A percentile compares a stretch with the other conserved stretches of the same genome.
Conservation (phyloP, 2,797 vertebrate species). For the Falco columbarius region DNA sequence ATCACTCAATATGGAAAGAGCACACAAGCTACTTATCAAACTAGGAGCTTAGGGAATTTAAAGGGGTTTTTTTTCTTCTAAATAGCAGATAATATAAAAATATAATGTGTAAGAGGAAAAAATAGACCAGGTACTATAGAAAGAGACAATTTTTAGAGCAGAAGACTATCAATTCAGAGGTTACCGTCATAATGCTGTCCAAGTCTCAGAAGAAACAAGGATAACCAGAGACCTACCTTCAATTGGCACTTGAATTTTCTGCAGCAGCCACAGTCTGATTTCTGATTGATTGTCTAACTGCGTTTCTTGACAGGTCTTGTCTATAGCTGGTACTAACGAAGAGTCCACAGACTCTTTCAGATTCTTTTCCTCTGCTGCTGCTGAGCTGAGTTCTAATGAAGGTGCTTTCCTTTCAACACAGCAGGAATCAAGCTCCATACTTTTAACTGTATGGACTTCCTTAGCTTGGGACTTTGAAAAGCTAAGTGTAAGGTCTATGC, state of each 20-base stretch:
- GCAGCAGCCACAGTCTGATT: conserved; percentile 91
- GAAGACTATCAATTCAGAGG: not conserved
- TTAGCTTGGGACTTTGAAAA: conserved; percentile 62
- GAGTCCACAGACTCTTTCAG: conserved; percentile 71
- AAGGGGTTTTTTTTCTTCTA: not conserved
- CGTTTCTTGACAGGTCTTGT: conserved; percentile 69
- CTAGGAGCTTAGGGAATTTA: not conserved
- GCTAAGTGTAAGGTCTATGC: conserved; percentile 78
- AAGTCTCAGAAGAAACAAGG: conserved; percentile 39
- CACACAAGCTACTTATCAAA: not conserved
- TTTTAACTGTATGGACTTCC: conserved; percentile 53
- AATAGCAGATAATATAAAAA: not conserved
- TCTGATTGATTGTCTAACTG: conserved; percentile 87
- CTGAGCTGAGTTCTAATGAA: conserved; percentile 52
- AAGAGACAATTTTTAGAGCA: not conserved
- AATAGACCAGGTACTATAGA: not conserved
- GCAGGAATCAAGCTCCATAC: conserved; percentile 58
- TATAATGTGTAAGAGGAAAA: not conserved
- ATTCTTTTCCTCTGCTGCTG: conserved; percentile 59
- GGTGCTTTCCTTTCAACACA: conserved; percentile 63
- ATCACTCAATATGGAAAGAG: not conserved
- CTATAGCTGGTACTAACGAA: conserved; percentile 69
- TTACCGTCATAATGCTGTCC: not conserved
- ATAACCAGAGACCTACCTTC: conserved; percentile 83
- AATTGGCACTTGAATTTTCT: conserved; percentile 95